Evolutionary conservation across 2,888 invertebrate species (phyloP).

Genomic region (Rutpela maculata): DNA sequence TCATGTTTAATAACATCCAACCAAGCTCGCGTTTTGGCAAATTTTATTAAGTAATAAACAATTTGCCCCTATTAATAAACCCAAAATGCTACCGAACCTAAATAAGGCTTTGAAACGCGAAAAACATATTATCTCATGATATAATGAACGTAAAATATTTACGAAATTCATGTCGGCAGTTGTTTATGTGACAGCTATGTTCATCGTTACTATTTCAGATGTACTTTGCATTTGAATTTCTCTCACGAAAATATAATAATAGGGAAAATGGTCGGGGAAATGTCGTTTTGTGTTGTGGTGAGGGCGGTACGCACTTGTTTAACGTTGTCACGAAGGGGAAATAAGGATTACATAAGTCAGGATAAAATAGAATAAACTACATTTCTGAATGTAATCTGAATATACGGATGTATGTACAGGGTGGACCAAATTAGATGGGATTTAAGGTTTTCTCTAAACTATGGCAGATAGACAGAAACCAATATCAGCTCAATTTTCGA

Average conservation of each 20-base stretch:
- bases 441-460: too few species aligned
- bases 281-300: conserved; percentile 33
- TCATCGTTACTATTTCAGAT: conserved; percentile 46
- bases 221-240: conserved; percentile 53
- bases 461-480: too few species aligned
- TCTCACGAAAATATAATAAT: conserved; percentile 55
- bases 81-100: neutral
- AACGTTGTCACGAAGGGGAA: neutral
- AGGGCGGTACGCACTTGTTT: conserved; percentile 8
- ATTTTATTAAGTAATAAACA: neutral
- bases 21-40: neutral
- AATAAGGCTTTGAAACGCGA: conserved; percentile 5
- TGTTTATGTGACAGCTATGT: conserved; percentile 53
- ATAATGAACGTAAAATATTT: conserved; percentile 38
- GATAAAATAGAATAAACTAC: neutral
- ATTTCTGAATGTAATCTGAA: conserved; percentile 8
- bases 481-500: too few species aligned
- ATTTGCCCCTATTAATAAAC: neutral
- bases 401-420: too few species aligned
- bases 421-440: too few species aligned
- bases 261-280: conserved; percentile 42
- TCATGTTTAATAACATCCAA: neutral
- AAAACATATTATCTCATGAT: conserved; percentile 12
- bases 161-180: conserved; percentile 42
- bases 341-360: conserved; percentile 5